A percentile compares a stretch with the other conserved stretches of the same genome.
phyloP scores from a whole-genome alignment of 2,797 vertebrate genomes.

The Sebastes trivittatus region DNA sequence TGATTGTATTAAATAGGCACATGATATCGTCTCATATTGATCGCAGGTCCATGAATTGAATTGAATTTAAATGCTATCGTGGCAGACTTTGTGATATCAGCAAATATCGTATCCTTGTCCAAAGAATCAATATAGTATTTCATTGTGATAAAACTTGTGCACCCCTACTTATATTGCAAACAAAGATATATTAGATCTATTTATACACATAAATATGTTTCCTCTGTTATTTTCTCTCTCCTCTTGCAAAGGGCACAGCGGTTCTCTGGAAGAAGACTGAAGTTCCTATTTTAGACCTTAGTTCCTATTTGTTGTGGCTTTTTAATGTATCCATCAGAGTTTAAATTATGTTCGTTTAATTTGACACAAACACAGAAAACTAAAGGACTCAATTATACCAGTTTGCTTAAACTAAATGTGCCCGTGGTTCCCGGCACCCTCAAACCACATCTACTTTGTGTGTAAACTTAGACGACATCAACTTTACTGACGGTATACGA shows the following conservation, averaged over 20 bases:
- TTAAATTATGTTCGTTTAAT: neutral
- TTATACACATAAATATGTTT: neutral
- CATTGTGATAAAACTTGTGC: too few relatives aligned
- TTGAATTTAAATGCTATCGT: accelerated
- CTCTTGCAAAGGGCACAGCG: neutral
- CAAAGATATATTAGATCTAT: neutral
- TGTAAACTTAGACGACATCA: neutral
- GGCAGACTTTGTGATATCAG: too few relatives aligned
- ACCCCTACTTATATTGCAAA: neutral
- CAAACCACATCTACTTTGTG: neutral
- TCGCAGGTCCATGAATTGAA: too few relatives aligned
- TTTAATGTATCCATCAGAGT: neutral
- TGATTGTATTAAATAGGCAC: too few relatives aligned
- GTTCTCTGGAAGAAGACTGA: neutral
- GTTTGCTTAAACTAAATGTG: neutral
- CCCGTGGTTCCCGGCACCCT: neutral
- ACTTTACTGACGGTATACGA: neutral
- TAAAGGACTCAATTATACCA: neutral
- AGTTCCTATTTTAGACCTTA: neutral
- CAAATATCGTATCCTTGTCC: too few relatives aligned
- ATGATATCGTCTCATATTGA: too few relatives aligned
- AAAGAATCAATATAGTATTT: too few relatives aligned
- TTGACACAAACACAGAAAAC: neutral
- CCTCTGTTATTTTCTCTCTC: neutral
- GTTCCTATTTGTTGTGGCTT: neutral